Evolutionary conservation across 2,797 vertebrate species (phyloP), one percentile per base, ranked within the genome.

Genomic region (Aulostomus chinensis): DNA sequence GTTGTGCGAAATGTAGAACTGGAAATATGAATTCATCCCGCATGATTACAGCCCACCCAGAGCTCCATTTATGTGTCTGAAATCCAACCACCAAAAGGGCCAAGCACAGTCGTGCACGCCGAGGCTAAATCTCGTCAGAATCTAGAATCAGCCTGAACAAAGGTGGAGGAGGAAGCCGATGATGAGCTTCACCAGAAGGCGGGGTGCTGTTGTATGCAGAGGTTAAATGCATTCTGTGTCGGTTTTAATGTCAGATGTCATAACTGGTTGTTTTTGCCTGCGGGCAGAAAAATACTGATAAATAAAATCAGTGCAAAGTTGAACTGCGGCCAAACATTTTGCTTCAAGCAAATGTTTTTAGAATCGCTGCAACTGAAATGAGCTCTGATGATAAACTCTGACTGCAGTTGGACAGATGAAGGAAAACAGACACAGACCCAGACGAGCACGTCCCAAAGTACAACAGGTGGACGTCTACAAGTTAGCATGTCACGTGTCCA

Each of bases 11-110:
- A 57, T 32, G 35, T 20, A 20, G 9, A 30, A 29, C 3, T 50
- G 40, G 45, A 68, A 52, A 61, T 54, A 29, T 55, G 57, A 4
- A 28, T 54, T 54, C 55, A 52, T 50, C 54, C 34, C 8, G 36
- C 25, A 3, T 13, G 20, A 47, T 56, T 46, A 30, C 24, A 50
- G 29, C 20, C 3, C 8, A 20, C 4, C 11, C 28, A n/a, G n/a
- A n/a, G n/a, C n/a, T n/a, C 14, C 15, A 0, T 37, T 68, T 11
- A 36, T 22, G 36, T 15, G 5, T 18, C 17, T 69, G 39, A 39
- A n/a, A n/a, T n/a, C n/a, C n/a, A n/a, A n/a, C n/a, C n/a, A n/a
- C n/a, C n/a, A n/a, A n/a, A n/a, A n/a, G n/a, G n/a, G n/a, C n/a
- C n/a, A n/a, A n/a, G n/a, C n/a, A n/a, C 5, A n/a, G 7, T 20